Conservation (phyloP, 2,888 invertebrate genomes). For the Chymomyza procnemis region DNA sequence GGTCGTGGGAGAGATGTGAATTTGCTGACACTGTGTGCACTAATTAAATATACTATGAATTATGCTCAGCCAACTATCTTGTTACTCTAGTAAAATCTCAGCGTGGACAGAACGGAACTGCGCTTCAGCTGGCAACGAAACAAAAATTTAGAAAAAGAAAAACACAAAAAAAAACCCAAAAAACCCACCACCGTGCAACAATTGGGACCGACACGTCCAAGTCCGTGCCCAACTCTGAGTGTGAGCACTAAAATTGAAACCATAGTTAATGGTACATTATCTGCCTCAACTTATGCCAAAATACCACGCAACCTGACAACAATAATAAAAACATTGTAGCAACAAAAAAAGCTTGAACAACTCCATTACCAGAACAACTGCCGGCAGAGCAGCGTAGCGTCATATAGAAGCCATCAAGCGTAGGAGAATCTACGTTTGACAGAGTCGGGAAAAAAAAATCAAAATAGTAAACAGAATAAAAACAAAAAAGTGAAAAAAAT, state of each 20-base stretch:
- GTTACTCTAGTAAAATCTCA: not conserved
- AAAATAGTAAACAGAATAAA: constrained; percentile 6
- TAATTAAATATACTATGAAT: no score
- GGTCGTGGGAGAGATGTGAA: no score
- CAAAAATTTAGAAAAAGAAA: not conserved
- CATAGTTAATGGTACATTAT: constrained; percentile 55
- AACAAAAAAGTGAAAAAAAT: not conserved
- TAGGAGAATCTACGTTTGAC: constrained; percentile 46
- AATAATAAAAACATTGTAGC: not conserved
- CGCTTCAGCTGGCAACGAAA: constrained; percentile 52
- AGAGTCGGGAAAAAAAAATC: constrained; percentile 20
- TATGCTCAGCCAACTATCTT: not conserved
- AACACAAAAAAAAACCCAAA: no score
- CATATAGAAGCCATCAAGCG: constrained; percentile 31
- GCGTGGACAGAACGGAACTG: constrained; percentile 54
- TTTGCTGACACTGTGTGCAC: no score
- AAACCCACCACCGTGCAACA: constrained; percentile 32
- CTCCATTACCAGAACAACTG: constrained; percentile 37
- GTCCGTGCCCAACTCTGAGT: constrained; percentile 2
- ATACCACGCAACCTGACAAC: not conserved
- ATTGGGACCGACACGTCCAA: no score
- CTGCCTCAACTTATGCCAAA: constrained; percentile 28
- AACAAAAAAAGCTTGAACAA: constrained; percentile 30
- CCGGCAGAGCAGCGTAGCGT: not conserved
- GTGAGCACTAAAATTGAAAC: constrained; percentile 39